These are phyloP conservation scores for Digitonthophagus gazella DNA, from an alignment of 2,888 invertebrate species.

Conservation along the genomic window DNA sequence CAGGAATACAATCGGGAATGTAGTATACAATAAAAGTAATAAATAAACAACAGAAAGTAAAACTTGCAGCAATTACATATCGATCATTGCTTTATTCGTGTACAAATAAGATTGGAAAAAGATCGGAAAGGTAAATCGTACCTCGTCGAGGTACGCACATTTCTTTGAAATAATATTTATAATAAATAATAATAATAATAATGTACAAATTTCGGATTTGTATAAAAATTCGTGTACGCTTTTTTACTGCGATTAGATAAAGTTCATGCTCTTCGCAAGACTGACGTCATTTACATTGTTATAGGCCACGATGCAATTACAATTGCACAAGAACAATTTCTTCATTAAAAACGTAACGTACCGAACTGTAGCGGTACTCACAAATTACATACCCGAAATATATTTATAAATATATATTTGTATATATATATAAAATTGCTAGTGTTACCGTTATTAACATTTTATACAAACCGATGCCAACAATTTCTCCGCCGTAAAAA, in stretches of 20 bases:
- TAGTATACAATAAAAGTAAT: conserved; percentile 41
- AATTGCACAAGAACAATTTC: conserved; percentile 25
- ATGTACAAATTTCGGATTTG: conserved; percentile 49
- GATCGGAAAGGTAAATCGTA: conserved; percentile 4
- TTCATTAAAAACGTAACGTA: conserved; percentile 24
- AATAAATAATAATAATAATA: conserved; percentile 20
- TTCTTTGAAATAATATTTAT: conserved; percentile 44
- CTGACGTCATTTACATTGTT: conserved; percentile 8
- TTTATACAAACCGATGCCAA: conserved; percentile 38
- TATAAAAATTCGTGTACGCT: conserved; percentile 33
- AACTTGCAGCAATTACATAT: conserved; percentile 3
- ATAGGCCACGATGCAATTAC: conserved; percentile 25
- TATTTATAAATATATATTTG: neutral
- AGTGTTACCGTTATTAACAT: conserved; percentile 38
- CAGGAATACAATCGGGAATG: conserved; percentile 48
- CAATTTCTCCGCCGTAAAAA: conserved; percentile 13
- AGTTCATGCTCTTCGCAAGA: neutral
- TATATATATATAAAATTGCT: conserved; percentile 37
- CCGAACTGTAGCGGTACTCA: conserved; percentile 16
- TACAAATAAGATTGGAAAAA: conserved; percentile 27
- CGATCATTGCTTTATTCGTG: neutral
- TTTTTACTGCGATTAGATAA: neutral
- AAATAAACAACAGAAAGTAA: conserved; percentile 9
- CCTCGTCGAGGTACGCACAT: conserved; percentile 37
- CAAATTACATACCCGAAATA: neutral